Conservation (phyloP, 1,140 invertebrate species). For the Epicauta chinensis region DNA sequence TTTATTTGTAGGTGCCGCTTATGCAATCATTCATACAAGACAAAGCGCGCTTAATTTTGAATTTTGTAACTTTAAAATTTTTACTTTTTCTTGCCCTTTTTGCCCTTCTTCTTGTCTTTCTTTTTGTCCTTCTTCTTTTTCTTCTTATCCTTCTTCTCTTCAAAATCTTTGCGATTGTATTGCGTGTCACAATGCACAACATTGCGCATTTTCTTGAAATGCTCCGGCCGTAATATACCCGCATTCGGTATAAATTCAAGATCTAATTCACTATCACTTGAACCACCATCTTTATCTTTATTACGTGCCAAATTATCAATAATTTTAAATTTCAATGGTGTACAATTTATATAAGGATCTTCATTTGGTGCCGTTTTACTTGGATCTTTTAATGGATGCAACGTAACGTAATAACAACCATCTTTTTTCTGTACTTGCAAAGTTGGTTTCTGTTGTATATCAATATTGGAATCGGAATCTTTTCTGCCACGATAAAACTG, state of each 20-base stretch:
- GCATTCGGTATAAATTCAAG: slow-evolving; percentile 41
- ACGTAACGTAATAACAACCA: slow-evolving; percentile 49
- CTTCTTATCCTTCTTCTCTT: slow-evolving; percentile 14
- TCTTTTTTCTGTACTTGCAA: slow-evolving; percentile 51
- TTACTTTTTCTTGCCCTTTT: slow-evolving; percentile 22
- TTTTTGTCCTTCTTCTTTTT: slow-evolving; percentile 18
- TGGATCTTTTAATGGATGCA: slow-evolving; percentile 51
- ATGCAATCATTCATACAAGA: too few relatives aligned
- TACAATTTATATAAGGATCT: slow-evolving; percentile 52
- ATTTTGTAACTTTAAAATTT: neutral
- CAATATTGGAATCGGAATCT: slow-evolving; percentile 27
- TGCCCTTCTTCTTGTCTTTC: slow-evolving; percentile 20
- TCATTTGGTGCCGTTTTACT: slow-evolving; percentile 46
- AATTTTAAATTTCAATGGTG: slow-evolving; percentile 52
- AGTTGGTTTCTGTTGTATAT: slow-evolving; percentile 47
- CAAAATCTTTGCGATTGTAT: slow-evolving; percentile 33
- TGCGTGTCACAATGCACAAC: slow-evolving; percentile 35
- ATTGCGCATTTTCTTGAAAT: slow-evolving; percentile 33
- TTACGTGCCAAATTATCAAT: slow-evolving; percentile 35
- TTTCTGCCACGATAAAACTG: slow-evolving; percentile 18
- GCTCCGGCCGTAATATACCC: slow-evolving; percentile 37
- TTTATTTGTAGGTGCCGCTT: too few relatives aligned
- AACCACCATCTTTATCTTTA: slow-evolving; percentile 18
- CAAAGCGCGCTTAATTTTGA: too few relatives aligned
- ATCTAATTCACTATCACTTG: slow-evolving; percentile 38